Base-by-base conservation (phyloP, 2,888 invertebrate species). In the Ypsolopha scabrella region DNA sequence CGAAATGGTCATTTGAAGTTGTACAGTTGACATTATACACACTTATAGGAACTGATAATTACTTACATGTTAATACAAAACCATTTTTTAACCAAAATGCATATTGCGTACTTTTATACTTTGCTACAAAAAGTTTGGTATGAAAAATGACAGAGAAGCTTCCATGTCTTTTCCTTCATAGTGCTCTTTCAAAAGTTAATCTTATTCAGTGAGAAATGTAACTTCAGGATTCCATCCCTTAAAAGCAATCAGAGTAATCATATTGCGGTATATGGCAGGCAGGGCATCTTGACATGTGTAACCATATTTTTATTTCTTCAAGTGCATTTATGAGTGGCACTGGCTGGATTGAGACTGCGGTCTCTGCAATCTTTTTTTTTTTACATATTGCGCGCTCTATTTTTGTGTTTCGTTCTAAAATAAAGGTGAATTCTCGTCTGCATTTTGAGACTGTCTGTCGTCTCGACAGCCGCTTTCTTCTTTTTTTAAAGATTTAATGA, bases 211-310 rank as follows among this genome's bases (percentile, higher is more conserved):
- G 35, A 34, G 46, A 46, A 46, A 35, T 33, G 46, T 46, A 46
- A 46, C 14, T 45, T 45, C 13, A 14, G 14, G 14, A 45, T 33
- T 13, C 10, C 47, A 47, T 47, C 13, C 37, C 6, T 51, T 49
- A 55, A 60, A 59, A 61, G 63, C 65, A 61, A 66, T 65, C 62
- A 61, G 59, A 53, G 60, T 70, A 71, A 72, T 70, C 64, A 63
- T 55, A 68, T 71, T 62, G 61, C 60, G 56, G 60, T 55, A 60
- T 58, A 64, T 61, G 61, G 60, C 60, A 61, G 61, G 60, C 60
- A 61, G 65, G 67, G 68, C 69, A 67, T 57, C 54, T 57, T 47
- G 47, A 47, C 47, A 47, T 47, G 37, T 37, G 47, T 47, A 14
- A 47, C 47, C 37, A 9, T 36, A 37, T 47, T 47, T 37, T 47